Base-by-base conservation (phyloP, 30 jellyfish, hydroid and myxozoan species). In the Chironex yamaguchii region DNA sequence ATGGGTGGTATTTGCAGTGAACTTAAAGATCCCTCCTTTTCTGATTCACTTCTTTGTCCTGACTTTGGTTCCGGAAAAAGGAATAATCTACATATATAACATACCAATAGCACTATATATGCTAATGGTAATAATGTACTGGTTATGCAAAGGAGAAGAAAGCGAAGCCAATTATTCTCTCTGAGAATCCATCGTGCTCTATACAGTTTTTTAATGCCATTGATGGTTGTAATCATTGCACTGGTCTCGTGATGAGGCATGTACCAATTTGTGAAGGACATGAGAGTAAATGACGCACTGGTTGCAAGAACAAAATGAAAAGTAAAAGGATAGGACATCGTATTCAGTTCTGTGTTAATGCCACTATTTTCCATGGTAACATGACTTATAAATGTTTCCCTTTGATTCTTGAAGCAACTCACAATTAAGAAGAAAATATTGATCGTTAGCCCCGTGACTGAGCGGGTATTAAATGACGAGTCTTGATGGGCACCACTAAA, bases 241-340 rank as follows among this genome's bases (percentile, higher is more conserved):
- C 96, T 67, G 69, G 13, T 24, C 66, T 76, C 90, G 23, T 29
- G 32, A 23, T 85, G 76, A 2, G 99, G 99, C 62, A 69, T 88
- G 84, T 95, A 95, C 95, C 92, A 85, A 64, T 95, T 95, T 1
- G 97, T 95, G 81, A 89, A 72, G 11, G 96, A 52, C 99, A 95
- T 95, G 28, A 84, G 29, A 4, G 75, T 67, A 67, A 67, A 90
- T 34, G 95, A 77, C 4, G 96, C 72, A 0, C 88, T 90, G 14
- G 52, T 29, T 11, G 86, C 88, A 65, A 95, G 70, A 2, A 91
- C 62, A 17, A 81, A 25, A 49, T 95, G 97, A 28, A 73, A 79
- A 25, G 88, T 30, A 11, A 91, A 49, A 6, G 58, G 58, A 66
- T 30, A 82, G 0, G 82, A 86, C 62, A 35, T 51, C 24, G 49